These are phyloP conservation scores for Drosophila mimica DNA, from an alignment of 2,888 invertebrate species.

Conservation along the genomic window DNA sequence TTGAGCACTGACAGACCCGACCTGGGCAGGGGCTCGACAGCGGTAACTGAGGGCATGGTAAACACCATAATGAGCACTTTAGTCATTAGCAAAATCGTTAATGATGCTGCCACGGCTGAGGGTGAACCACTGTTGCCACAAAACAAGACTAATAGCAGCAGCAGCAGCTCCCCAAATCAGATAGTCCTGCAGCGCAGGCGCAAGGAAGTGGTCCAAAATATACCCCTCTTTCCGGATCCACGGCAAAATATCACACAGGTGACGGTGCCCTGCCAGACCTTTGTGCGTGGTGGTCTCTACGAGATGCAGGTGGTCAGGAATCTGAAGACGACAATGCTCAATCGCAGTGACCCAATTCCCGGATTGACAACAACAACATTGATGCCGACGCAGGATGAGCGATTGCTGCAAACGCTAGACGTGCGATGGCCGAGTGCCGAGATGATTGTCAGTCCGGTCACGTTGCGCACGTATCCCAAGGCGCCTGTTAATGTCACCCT, in stretches of 20 bases:
- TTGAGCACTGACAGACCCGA: constrained; percentile 51
- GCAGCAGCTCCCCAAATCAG: constrained; percentile 20
- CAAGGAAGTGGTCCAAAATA: constrained; percentile 82
- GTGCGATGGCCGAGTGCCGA: constrained; percentile 93
- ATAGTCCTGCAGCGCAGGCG: constrained; percentile 72
- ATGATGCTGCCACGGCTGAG: constrained; percentile 63
- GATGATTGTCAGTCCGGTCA: constrained; percentile 90
- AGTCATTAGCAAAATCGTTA: constrained; percentile 84
- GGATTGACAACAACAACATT: constrained; percentile 73
- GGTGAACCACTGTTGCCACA: constrained; percentile 12
- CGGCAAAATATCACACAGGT: constrained; percentile 83
- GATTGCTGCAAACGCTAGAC: constrained; percentile 87
- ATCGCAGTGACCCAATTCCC: constrained; percentile 20
- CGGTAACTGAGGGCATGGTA: constrained; percentile 49
- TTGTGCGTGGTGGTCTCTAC: constrained; percentile 81
- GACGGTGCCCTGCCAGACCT: constrained; percentile 83
- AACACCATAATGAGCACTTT: constrained; percentile 83
- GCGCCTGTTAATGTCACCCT: constrained; percentile 90
- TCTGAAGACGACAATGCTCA: constrained; percentile 65
- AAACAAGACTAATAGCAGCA: constrained; percentile 18
- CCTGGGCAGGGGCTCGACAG: not conserved
- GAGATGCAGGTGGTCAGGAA: constrained; percentile 83
- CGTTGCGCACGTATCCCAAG: constrained; percentile 92
- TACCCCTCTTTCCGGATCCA: constrained; percentile 83
- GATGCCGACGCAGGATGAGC: constrained; percentile 81